Base-by-base conservation (phyloP, 2,113 vertebrate genomes). In the Panthera leo region DNA sequence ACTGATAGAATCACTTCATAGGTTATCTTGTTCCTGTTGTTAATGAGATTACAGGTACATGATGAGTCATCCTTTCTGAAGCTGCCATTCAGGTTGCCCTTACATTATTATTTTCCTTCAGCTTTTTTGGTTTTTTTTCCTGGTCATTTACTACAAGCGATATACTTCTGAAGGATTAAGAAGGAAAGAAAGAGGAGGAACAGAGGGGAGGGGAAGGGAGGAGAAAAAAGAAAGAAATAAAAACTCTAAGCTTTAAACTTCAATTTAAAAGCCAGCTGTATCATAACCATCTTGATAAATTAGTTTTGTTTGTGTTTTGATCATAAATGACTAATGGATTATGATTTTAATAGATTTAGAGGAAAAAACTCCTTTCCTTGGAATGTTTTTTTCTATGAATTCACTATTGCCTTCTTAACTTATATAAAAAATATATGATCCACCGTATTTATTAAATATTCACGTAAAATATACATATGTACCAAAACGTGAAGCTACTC, bases 271-370 rank as follows among this genome's bases (percentile, higher is more conserved):
- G 1, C 39, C n/a, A 93, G 23, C 15, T 86, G 1, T 51, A 25
- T 29, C 45, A 6, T 75, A 83, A 96, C 21, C 71, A 19, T 65
- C 21, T 88, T 79, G 42, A 51, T 91, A 23, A 94, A 67, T 71
- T 84, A 86, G 1, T 84, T 95, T 36, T 67, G 45, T 42, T 87
- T 83, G 51, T 78, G 34, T 89, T 48, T 96, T 93, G 9, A 29
- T 87, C 19, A 80, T 95, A 63, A 95, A 39, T 87, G 15, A 89
- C 75, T 96, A 84, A 39, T 78, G 53, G 31, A 96, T 48, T 51
- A 1, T 68, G 21, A 82, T 9, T 34, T 86, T 63, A 96, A 83
- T 87, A 92, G 48, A 80, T 67, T 89, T 89, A 61, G 53, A 21
- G 53, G 14, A 53, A 95, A 58, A 70, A 87, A 68, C 34, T 39